phyloP scores from a whole-genome alignment of 2,113 vertebrate genomes.

The Probosciger aterrimus region DNA sequence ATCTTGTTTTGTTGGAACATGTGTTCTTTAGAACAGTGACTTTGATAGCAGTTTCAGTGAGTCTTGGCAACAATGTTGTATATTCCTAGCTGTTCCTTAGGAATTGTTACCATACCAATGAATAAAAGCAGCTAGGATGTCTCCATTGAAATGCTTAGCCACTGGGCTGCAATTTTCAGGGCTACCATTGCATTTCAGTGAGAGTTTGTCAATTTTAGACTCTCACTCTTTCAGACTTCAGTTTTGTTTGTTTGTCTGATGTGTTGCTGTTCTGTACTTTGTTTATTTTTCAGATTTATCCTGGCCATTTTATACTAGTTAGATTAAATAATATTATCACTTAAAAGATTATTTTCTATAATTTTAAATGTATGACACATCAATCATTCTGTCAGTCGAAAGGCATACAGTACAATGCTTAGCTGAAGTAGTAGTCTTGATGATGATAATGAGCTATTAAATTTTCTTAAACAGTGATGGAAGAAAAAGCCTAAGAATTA shows the following conservation, averaged over 20 bases:
- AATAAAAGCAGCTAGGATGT: neutral
- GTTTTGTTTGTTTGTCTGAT: neutral
- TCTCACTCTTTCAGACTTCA: neutral
- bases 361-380: neutral
- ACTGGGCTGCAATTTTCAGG: neutral
- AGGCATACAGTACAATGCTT: neutral
- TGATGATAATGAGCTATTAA: conserved; percentile 3
- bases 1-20: neutral
- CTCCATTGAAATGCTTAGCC: neutral
- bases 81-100: neutral
- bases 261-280: neutral
- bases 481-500: neutral
- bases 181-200: neutral
- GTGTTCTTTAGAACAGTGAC: neutral
- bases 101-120: neutral
- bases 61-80: neutral
- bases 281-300: neutral
- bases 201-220: neutral
- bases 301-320: neutral
- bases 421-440: neutral
- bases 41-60: neutral
- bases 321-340: neutral
- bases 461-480: neutral
- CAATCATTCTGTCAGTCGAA: conserved; percentile 11
- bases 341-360: conserved; percentile 18